Percentiles rank a stretch among this genome's conserved stretches.
These are phyloP conservation scores for Salvelinus namaycush DNA, from an alignment of 2,113 vertebrate genomes.

Conservation along the genomic window DNA sequence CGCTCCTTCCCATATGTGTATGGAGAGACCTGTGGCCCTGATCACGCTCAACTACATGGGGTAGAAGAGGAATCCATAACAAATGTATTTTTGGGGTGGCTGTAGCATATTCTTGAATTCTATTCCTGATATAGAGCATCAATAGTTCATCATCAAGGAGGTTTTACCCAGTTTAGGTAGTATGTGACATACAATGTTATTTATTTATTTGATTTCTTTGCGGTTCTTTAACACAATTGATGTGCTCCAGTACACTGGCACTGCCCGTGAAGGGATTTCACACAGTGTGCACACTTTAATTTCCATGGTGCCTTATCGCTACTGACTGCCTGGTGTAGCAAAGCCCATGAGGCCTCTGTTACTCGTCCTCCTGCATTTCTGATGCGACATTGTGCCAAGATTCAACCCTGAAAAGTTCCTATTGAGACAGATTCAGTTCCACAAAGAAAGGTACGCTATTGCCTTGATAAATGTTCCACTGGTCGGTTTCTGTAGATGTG, in stretches of 20 bases:
- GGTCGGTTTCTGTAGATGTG: neutral
- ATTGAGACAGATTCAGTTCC: slow-evolving; percentile 39
- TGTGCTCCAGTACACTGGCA: slow-evolving; percentile 39
- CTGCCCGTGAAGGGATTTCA: slow-evolving; percentile 52
- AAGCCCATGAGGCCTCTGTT: slow-evolving; percentile 31
- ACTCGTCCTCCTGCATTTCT: slow-evolving; percentile 31
- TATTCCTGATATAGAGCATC: no score
- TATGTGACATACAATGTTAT: neutral
- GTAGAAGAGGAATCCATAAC: no score
- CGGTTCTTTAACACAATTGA: slow-evolving; percentile 41
- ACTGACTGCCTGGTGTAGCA: slow-evolving; percentile 39
- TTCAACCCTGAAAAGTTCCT: slow-evolving; percentile 28
- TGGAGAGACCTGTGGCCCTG: no score
- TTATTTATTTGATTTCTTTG: slow-evolving; percentile 21
- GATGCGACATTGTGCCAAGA: slow-evolving; percentile 17
- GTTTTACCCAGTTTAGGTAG: no score
- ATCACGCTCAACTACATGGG: no score
- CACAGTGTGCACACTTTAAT: slow-evolving; percentile 46
- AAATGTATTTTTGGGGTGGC: no score
- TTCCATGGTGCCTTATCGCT: slow-evolving; percentile 50
- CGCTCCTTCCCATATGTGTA: no score
- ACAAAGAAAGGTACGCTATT: slow-evolving; percentile 19
- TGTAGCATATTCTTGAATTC: no score
- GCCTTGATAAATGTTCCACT: neutral
- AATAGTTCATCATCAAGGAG: no score